Conservation (phyloP, 1,140 invertebrate genomes). For the Bursaphelenchus mucronatus region DNA sequence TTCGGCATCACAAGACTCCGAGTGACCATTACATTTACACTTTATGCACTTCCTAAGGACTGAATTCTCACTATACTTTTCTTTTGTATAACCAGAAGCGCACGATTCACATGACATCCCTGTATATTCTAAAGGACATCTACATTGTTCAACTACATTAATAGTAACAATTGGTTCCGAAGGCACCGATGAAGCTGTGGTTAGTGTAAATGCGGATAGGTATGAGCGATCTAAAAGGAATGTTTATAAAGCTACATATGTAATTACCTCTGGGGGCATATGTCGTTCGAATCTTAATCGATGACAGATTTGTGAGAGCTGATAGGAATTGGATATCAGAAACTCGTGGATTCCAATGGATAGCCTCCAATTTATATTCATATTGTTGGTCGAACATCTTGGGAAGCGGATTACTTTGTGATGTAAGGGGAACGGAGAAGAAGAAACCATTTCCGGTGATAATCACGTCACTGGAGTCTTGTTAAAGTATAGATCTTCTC, state of each 20-base stretch:
- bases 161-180: conserved; percentile 69
- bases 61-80: no score
- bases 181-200: neutral
- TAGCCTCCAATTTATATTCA: conserved; percentile 79
- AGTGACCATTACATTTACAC: conserved; percentile 90
- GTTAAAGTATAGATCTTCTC: no score
- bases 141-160: conserved; percentile 87
- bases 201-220: conserved; percentile 40
- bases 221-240: conserved; percentile 41
- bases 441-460: conserved; percentile 75
- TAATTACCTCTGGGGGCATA: conserved; percentile 71
- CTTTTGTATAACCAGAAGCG: conserved; percentile 65
- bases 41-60: conserved; percentile 83
- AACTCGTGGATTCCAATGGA: conserved; percentile 84
- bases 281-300: conserved; percentile 85
- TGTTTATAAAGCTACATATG: neutral
- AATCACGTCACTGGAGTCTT: conserved; percentile 71
- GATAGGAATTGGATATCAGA: conserved; percentile 80
- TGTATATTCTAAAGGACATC: conserved; percentile 80
- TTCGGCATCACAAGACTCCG: conserved; percentile 87
- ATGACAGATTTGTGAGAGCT: conserved; percentile 82
- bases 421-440: conserved; percentile 81
- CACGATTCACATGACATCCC: conserved; percentile 95
- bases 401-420: conserved; percentile 79
- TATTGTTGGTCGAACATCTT: conserved; percentile 68